Conservation (phyloP, 2,113 vertebrate species). For the Brachyhypopomus occidentalis region DNA sequence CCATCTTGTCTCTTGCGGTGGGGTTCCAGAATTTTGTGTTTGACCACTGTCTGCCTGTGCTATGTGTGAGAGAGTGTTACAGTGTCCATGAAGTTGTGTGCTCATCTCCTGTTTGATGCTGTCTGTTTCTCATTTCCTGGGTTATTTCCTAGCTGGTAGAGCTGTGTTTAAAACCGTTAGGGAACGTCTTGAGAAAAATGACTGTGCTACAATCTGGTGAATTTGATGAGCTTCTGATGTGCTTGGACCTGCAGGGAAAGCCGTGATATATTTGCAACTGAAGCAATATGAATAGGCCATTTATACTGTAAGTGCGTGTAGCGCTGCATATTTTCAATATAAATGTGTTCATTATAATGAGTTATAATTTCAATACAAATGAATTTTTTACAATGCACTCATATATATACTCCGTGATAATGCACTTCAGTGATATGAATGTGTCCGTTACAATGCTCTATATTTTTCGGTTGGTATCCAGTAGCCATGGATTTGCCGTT, state of each 20-base stretch:
- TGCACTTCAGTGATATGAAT: too few relatives aligned
- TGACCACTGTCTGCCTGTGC: background rate
- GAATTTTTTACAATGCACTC: background rate
- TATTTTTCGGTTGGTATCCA: too few relatives aligned
- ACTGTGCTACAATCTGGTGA: background rate
- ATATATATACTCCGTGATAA: background rate
- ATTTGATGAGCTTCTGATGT: background rate
- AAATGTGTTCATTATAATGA: background rate
- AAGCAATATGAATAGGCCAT: too few relatives aligned
- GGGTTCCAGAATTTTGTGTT: too few relatives aligned
- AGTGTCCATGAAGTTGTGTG: background rate
- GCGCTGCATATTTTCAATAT: too few relatives aligned
- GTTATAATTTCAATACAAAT: background rate
- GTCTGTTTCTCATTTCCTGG: background rate
- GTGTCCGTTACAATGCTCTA: too few relatives aligned
- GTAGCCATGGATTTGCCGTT: too few relatives aligned
- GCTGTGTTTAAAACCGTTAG: background rate
- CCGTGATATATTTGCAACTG: background rate
- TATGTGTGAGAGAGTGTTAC: conserved; percentile 1
- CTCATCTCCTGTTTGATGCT: background rate
- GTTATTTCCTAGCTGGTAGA: background rate
- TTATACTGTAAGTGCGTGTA: too few relatives aligned
- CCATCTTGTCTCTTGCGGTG: too few relatives aligned
- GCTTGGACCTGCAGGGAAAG: background rate
- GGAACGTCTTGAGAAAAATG: too few relatives aligned